These are phyloP conservation scores for Trogon surrucura DNA, from an alignment of 2,113 vertebrate species.

Conservation along the genomic window DNA sequence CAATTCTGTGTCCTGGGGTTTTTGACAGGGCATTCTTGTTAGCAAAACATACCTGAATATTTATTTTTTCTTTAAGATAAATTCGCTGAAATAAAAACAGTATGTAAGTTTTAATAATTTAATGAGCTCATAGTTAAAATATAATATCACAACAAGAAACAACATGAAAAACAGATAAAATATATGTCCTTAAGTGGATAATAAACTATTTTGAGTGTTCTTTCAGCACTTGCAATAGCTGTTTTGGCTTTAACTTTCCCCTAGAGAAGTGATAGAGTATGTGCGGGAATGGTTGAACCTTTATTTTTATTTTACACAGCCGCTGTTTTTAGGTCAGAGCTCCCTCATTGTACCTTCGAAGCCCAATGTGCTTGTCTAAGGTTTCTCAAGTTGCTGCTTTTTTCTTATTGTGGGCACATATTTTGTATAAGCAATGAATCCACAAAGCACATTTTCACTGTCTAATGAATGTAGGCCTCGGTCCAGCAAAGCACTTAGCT, in stretches of 20 bases:
- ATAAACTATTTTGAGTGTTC: neutral
- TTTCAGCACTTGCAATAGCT: neutral
- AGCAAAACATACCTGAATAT: neutral
- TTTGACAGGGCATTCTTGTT: neutral
- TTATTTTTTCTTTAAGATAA: neutral
- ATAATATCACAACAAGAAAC: neutral
- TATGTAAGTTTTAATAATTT: neutral
- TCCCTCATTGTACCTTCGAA: neutral
- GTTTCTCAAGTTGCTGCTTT: neutral
- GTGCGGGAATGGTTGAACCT: neutral
- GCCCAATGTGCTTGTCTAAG: neutral
- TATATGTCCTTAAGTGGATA: neutral
- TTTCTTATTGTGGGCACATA: neutral
- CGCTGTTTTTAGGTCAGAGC: neutral
- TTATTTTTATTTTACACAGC: neutral
- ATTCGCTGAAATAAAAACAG: neutral
- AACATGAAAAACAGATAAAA: neutral
- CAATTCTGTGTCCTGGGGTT: neutral
- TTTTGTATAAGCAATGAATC: neutral
- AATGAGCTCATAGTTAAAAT: neutral
- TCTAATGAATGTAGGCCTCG: neutral
- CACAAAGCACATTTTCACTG: neutral
- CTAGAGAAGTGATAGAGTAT: neutral
- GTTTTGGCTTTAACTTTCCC: neutral
- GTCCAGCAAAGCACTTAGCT: constrained; percentile 21